Evolutionary conservation across 2,113 vertebrate genomes (phyloP).

Genomic region (Xiphias gladius): DNA sequence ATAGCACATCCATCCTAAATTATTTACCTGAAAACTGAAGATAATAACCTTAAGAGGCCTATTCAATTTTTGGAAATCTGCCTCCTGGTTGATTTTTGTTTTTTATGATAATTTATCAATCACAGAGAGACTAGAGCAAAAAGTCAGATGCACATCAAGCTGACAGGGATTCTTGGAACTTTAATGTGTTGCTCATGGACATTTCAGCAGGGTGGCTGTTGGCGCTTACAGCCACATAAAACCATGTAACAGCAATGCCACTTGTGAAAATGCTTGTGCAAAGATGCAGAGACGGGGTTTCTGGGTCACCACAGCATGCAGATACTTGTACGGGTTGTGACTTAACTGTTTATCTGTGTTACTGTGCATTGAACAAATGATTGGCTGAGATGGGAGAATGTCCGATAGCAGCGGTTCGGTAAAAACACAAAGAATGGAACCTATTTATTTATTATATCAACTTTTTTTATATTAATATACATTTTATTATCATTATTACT

Average conservation of each 20-base stretch:
- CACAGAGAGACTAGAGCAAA: background rate
- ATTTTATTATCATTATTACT: background rate
- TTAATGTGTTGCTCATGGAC: conserved; percentile 14
- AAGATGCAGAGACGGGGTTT: background rate
- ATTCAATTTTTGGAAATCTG: background rate
- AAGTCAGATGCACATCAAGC: background rate
- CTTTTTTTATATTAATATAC: too few relatives aligned
- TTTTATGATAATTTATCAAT: conserved; percentile 8
- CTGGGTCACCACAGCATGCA: background rate
- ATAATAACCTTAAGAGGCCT: background rate
- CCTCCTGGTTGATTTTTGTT: background rate
- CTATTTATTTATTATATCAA: background rate
- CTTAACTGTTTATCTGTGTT: background rate
- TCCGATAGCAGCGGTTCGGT: background rate
- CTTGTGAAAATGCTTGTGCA: background rate
- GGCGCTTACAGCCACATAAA: background rate
- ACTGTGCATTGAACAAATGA: background rate
- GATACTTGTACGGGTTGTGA: background rate
- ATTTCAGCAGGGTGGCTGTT: background rate
- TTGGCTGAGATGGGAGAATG: background rate
- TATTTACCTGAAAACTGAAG: background rate
- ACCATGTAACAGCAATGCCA: too few relatives aligned
- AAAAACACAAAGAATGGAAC: background rate
- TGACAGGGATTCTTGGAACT: background rate
- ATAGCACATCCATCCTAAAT: background rate